Conservation (phyloP, 2,113 vertebrate genomes). For the Brachionichthys hirsutus region DNA sequence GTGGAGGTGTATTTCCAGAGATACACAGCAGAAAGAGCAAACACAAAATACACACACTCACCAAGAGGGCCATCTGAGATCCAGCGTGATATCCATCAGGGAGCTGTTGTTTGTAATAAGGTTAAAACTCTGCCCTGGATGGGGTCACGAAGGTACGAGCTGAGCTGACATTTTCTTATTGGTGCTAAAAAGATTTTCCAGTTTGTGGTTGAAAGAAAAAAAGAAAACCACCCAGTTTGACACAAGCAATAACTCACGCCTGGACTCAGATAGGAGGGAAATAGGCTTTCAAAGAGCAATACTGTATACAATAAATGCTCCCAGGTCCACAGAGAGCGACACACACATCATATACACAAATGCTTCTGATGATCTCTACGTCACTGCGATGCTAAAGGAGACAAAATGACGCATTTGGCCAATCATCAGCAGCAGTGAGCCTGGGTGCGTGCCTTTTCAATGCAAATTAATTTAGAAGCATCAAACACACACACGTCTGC, state of each 20-base stretch:
- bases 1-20: slow-evolving; percentile 15
- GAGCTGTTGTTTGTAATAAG: slow-evolving; percentile 56
- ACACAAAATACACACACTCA: slow-evolving; percentile 13
- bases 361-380: slow-evolving; percentile 14
- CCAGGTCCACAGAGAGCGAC: background rate
- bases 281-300: slow-evolving; percentile 26
- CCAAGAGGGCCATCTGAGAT: slow-evolving; percentile 3
- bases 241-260: slow-evolving; percentile 25
- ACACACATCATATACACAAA: slow-evolving; percentile 12
- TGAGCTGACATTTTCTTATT: slow-evolving; percentile 42
- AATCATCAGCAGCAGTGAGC: slow-evolving; percentile 21
- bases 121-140: slow-evolving; percentile 39
- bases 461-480: slow-evolving; percentile 49
- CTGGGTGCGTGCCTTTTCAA: slow-evolving; percentile 19
- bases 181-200: slow-evolving; percentile 30
- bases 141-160: slow-evolving; percentile 32
- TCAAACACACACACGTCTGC: slow-evolving; percentile 34
- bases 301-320: slow-evolving; percentile 24
- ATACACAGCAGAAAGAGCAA: slow-evolving; percentile 23
- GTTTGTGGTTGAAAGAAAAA: background rate
- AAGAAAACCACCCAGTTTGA: background rate
- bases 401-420: slow-evolving; percentile 11
- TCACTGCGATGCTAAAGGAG: background rate
- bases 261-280: slow-evolving; percentile 5
- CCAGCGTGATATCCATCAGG: slow-evolving; percentile 33